phyloP scores from a whole-genome alignment of 2,888 invertebrate genomes.

The Craniophora ligustri region DNA sequence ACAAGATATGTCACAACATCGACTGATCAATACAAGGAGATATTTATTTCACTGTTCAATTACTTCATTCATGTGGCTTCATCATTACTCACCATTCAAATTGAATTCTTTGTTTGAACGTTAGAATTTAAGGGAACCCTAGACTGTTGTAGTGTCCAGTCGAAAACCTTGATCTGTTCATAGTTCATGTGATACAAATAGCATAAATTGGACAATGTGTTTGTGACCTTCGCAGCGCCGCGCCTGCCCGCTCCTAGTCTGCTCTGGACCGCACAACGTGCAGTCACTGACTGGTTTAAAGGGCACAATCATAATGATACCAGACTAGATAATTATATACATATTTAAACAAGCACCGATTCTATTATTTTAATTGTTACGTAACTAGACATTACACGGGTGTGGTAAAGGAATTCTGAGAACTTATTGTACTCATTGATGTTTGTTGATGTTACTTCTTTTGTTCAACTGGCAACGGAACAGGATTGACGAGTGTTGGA shows the following conservation, averaged over 20 bases:
- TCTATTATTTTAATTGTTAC: conserved; percentile 6
- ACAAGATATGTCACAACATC: background rate
- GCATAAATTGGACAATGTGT: conserved; percentile 45
- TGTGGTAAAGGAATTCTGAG: conserved; percentile 62
- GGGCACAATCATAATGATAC: background rate
- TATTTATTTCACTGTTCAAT: background rate
- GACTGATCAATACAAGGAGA: background rate
- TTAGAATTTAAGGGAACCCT: background rate
- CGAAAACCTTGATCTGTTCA: conserved; percentile 47
- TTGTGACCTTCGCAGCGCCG: conserved; percentile 39
- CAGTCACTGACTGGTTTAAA: conserved; percentile 7
- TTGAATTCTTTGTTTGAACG: conserved; percentile 3
- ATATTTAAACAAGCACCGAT: conserved; percentile 1
- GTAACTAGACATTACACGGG: conserved; percentile 46
- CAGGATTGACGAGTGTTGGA: conserved; percentile 54
- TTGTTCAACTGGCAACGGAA: conserved; percentile 60
- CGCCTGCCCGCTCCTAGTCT: conserved; percentile 48
- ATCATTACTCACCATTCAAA: background rate
- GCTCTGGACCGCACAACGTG: conserved; percentile 29
- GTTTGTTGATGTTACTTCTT: conserved; percentile 62
- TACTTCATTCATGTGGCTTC: background rate
- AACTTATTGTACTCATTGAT: conserved; percentile 62
- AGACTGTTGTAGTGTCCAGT: conserved; percentile 28
- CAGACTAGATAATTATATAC: background rate
- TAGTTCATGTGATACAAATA: conserved; percentile 51